These are phyloP conservation scores for Macrobrachium nipponense DNA, from an alignment of 1,140 invertebrate species.

Conservation along the genomic window DNA sequence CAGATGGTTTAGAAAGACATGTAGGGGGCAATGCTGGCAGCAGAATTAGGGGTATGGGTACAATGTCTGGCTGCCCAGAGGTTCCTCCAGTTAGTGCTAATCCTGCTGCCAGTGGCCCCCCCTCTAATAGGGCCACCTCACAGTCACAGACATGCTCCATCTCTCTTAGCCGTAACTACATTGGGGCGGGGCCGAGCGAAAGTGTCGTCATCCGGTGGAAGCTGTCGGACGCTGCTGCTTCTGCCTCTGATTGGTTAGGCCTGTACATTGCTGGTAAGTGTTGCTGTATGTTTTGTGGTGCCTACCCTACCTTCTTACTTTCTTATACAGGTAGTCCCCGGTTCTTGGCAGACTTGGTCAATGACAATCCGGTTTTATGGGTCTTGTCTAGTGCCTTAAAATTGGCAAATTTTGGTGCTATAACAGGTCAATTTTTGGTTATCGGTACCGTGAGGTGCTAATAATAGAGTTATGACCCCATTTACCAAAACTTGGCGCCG, in stretches of 20 bases:
- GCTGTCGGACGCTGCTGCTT: slow-evolving; percentile 16
- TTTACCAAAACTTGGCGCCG: no score
- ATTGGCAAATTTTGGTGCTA: no score
- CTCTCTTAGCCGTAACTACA: slow-evolving; percentile 35
- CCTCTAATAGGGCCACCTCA: neutral
- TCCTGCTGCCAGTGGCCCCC: slow-evolving; percentile 43
- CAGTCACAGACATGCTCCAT: slow-evolving; percentile 12
- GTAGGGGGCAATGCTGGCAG: slow-evolving; percentile 43
- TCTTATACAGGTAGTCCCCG: no score
- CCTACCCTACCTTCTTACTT: neutral
- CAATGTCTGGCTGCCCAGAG: slow-evolving; percentile 40
- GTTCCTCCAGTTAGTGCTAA: slow-evolving; percentile 15
- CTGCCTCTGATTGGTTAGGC: slow-evolving; percentile 45
- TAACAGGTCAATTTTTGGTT: no score
- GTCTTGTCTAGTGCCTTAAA: no score
- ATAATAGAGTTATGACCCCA: no score
- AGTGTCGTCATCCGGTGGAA: slow-evolving; percentile 39
- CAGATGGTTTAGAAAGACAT: slow-evolving; percentile 8
- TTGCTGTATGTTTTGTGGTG: neutral
- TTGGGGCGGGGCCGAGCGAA: slow-evolving; percentile 31
- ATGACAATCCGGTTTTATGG: no score
- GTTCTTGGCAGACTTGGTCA: no score
- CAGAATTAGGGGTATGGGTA: slow-evolving; percentile 26
- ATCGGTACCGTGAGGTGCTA: no score
- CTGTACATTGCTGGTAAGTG: slow-evolving; percentile 49